Percentiles rank a stretch among this genome's conserved stretches.
phyloP scores from a whole-genome alignment of 1,140 invertebrate genomes.

The Drosophila melanogaster region DNA sequence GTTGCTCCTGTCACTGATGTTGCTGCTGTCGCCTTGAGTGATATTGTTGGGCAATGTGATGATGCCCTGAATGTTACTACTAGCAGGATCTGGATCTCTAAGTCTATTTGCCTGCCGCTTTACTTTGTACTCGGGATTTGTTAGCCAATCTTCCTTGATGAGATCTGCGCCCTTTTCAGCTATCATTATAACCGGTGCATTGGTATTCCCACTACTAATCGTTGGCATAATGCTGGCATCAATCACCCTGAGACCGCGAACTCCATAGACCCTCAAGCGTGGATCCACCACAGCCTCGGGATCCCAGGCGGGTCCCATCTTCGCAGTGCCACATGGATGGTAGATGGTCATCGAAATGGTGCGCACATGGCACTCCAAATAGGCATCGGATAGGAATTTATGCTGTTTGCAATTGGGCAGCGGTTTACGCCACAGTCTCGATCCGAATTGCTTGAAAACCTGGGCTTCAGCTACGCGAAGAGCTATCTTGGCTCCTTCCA shows the following conservation, averaged over 20 bases:
- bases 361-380: conserved; percentile 93
- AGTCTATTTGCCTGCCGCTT: conserved; percentile 44
- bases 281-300: conserved; percentile 92
- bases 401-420: conserved; percentile 91
- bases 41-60: neutral
- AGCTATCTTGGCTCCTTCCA: conserved; percentile 93
- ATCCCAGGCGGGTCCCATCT: conserved; percentile 93
- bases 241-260: conserved; percentile 91
- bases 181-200: conserved; percentile 94
- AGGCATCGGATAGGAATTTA: conserved; percentile 90
- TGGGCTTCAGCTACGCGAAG: conserved; percentile 89
- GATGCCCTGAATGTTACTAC: conserved; percentile 22
- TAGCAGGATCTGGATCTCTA: conserved; percentile 35
- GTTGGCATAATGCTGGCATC: conserved; percentile 96
- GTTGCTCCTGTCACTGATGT: conserved; percentile 15
- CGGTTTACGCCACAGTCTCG: conserved; percentile 89
- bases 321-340: conserved; percentile 91
- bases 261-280: conserved; percentile 90
- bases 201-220: conserved; percentile 92
- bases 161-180: conserved; percentile 93
- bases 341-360: conserved; percentile 95
- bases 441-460: conserved; percentile 92
- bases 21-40: neutral
- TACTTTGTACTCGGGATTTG: conserved; percentile 80
- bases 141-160: conserved; percentile 90